Conservation (phyloP, 2,888 invertebrate genomes). For the Dryococelus australis region DNA sequence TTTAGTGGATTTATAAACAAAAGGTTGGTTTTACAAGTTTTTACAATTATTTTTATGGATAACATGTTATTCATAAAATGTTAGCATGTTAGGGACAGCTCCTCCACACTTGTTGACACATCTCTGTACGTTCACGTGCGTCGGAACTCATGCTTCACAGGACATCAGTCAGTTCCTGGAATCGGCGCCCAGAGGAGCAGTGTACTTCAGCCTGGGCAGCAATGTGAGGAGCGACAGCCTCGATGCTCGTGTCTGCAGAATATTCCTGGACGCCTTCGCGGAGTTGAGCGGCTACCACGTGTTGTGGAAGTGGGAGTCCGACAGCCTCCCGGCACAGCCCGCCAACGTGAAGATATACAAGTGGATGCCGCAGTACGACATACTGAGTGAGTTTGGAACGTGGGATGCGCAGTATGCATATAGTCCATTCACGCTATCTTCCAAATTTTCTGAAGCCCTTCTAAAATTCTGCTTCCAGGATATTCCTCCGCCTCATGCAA, state of each 20-base stretch:
- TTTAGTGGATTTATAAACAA: no score
- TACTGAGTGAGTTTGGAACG: constrained; percentile 52
- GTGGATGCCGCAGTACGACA: constrained; percentile 60
- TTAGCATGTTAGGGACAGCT: no score
- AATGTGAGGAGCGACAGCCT: constrained; percentile 46
- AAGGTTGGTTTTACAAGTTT: no score
- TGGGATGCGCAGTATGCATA: no score
- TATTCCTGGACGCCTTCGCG: constrained; percentile 54
- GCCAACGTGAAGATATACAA: constrained; percentile 59
- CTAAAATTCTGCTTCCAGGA: no score
- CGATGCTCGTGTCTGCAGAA: constrained; percentile 51
- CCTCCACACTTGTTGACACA: no score
- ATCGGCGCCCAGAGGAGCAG: constrained; percentile 47
- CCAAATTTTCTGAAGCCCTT: no score
- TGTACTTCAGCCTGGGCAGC: constrained; percentile 49
- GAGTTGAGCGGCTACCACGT: constrained; percentile 56
- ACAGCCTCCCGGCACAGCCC: constrained; percentile 54
- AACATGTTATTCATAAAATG: no score
- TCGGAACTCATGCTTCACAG: constrained; percentile 30
- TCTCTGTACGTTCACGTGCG: no score
- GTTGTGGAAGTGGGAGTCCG: constrained; percentile 62
- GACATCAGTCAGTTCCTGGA: constrained; percentile 48
- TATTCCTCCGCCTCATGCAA: no score
- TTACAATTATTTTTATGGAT: no score
- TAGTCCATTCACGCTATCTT: no score